phyloP scores from a whole-genome alignment of 2,888 invertebrate genomes.

The Hedychridium roseum region DNA sequence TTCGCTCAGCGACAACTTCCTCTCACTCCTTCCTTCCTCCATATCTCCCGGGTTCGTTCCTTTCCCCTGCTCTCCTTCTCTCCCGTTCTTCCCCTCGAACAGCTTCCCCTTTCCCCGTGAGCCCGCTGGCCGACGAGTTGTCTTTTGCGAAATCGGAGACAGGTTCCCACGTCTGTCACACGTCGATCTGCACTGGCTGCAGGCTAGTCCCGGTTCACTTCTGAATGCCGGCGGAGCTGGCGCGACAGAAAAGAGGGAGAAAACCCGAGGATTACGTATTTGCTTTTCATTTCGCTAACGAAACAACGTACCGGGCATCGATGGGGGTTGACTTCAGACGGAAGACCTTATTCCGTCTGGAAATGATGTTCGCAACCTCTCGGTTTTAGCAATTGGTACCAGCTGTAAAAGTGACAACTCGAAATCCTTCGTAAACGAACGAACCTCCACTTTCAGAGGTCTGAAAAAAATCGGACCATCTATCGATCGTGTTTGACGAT shows the following conservation, averaged over 20 bases:
- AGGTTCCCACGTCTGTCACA: slow-evolving; percentile 43
- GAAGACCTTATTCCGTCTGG: too few species aligned
- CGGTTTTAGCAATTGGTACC: too few species aligned
- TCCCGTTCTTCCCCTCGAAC: too few species aligned
- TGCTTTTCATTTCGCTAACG: slow-evolving; percentile 14
- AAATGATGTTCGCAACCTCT: too few species aligned
- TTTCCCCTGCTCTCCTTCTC: neutral
- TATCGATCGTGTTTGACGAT: too few species aligned
- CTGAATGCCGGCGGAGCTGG: neutral
- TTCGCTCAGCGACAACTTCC: neutral
- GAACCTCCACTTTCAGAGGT: too few species aligned
- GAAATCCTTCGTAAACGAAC: too few species aligned
- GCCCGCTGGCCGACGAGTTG: slow-evolving; percentile 2
- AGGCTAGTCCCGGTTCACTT: neutral
- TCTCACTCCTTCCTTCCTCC: neutral
- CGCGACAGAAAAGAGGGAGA: neutral
- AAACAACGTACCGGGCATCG: slow-evolving; percentile 11
- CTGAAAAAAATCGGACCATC: too few species aligned
- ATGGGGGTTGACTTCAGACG: too few species aligned
- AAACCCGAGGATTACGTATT: neutral
- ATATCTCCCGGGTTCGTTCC: slow-evolving; percentile 1
- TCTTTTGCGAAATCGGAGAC: slow-evolving; percentile 25
- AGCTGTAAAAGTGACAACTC: too few species aligned
- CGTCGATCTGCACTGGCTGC: neutral
- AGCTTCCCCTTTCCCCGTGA: slow-evolving; percentile 1